Conservation (phyloP, 2,888 invertebrate species). For the Acleris emargana region DNA sequence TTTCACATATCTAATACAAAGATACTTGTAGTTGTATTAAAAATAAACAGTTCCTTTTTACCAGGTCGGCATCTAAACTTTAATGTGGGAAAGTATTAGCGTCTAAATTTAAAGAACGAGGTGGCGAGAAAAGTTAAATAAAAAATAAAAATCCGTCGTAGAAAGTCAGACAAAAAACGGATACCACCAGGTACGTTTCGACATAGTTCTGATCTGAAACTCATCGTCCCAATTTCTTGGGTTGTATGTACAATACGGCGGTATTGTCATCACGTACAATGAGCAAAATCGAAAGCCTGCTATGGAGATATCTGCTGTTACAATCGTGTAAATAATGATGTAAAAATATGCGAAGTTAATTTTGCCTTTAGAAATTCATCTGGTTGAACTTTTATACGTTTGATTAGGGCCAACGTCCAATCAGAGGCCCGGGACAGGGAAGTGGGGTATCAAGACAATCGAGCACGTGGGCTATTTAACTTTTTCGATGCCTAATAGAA, state of each 20-base stretch:
- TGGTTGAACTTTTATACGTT: not conserved
- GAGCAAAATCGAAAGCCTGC: slow-evolving; percentile 59
- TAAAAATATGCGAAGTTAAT: not conserved
- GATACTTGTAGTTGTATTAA: not conserved
- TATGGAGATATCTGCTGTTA: slow-evolving; percentile 1
- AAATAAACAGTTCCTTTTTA: not conserved
- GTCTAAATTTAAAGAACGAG: slow-evolving; percentile 15
- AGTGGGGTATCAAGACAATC: too few relatives aligned
- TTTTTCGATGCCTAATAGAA: too few relatives aligned
- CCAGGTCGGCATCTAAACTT: not conserved
- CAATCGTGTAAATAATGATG: not conserved
- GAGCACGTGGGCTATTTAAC: too few relatives aligned
- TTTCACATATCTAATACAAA: too few relatives aligned
- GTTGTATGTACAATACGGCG: slow-evolving; percentile 30
- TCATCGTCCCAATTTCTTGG: slow-evolving; percentile 41
- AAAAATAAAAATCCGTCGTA: slow-evolving; percentile 37
- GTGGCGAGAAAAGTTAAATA: slow-evolving; percentile 19
- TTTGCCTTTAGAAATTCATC: not conserved
- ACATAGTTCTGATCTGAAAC: slow-evolving; percentile 36
- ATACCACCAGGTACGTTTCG: slow-evolving; percentile 39
- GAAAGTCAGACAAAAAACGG: slow-evolving; percentile 51
- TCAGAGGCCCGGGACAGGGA: too few relatives aligned
- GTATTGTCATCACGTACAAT: slow-evolving; percentile 41
- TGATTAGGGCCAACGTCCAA: not conserved
- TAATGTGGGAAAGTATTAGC: slow-evolving; percentile 23